Percentiles rank a stretch among this genome's conserved stretches.
phyloP scores from a whole-genome alignment of 2,888 invertebrate species.

The Drymonia ruficornis region DNA sequence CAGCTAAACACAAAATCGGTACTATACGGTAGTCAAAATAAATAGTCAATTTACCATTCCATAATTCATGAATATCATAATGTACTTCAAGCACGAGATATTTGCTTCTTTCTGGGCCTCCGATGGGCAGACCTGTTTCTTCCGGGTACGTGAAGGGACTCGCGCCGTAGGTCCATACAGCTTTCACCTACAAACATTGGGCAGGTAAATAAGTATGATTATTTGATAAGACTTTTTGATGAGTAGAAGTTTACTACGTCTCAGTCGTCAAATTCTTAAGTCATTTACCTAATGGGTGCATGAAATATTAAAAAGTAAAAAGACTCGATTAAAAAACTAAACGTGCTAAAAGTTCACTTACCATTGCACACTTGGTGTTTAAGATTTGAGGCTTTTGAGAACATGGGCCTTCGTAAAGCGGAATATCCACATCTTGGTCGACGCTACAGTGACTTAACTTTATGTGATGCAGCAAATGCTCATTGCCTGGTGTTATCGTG shows the following conservation, averaged over 20 bases:
- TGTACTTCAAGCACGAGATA: slow-evolving; percentile 98
- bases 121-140: slow-evolving; percentile 96
- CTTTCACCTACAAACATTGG: slow-evolving; percentile 87
- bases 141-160: slow-evolving; percentile 92
- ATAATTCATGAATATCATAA: slow-evolving; percentile 95
- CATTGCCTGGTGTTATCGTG: slow-evolving; percentile 90
- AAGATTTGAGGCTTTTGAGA: slow-evolving; percentile 88
- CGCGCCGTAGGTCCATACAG: slow-evolving; percentile 99
- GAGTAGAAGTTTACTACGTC: no score
- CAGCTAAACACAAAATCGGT: no score
- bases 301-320: no score
- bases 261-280: background rate
- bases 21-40: no score
- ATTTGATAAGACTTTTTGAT: no score
- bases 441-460: slow-evolving; percentile 98
- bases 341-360: slow-evolving; percentile 22
- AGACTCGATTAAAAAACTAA: no score
- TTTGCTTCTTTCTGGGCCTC: slow-evolving; percentile 92
- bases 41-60: slow-evolving; percentile 75
- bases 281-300: no score
- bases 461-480: slow-evolving; percentile 98
- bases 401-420: slow-evolving; percentile 94
- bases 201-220: no score
- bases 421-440: slow-evolving; percentile 86
- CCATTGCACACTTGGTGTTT: slow-evolving; percentile 89